Percentiles rank a stretch among this genome's conserved stretches.
These are phyloP conservation scores for Pampusana beccarii DNA, from an alignment of 2,113 vertebrate genomes.

Conservation along the genomic window DNA sequence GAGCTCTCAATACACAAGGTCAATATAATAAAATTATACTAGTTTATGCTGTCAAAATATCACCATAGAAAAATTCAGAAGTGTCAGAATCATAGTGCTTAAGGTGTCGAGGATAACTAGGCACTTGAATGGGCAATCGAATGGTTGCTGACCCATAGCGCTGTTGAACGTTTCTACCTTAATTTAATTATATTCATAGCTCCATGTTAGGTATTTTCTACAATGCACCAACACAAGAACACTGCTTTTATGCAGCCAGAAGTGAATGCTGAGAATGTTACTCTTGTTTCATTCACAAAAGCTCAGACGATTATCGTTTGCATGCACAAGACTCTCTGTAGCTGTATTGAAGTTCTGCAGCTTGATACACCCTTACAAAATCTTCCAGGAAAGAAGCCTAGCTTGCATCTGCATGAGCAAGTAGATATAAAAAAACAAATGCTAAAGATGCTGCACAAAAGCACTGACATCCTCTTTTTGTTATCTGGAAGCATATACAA, in stretches of 20 bases:
- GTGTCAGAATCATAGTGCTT: neutral
- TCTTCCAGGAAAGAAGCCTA: neutral
- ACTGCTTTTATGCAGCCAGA: neutral
- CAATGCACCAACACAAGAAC: neutral
- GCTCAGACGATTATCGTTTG: neutral
- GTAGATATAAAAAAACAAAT: neutral
- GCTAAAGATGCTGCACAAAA: constrained; percentile 1
- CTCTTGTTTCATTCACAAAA: neutral
- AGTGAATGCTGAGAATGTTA: neutral
- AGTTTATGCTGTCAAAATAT: neutral
- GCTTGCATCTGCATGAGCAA: neutral
- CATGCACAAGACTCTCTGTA: neutral
- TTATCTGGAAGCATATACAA: neutral
- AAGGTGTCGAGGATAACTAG: neutral
- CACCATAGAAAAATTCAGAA: neutral
- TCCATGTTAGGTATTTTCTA: neutral
- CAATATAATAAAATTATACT: neutral
- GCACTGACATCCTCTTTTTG: neutral
- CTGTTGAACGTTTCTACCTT: neutral
- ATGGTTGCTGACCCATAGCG: neutral
- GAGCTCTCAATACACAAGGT: neutral
- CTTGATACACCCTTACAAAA: neutral
- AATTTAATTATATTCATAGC: neutral
- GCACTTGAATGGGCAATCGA: neutral
- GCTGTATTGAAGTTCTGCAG: neutral